Conservation (phyloP, 2,113 vertebrate species). For the Meriones unguiculatus region DNA sequence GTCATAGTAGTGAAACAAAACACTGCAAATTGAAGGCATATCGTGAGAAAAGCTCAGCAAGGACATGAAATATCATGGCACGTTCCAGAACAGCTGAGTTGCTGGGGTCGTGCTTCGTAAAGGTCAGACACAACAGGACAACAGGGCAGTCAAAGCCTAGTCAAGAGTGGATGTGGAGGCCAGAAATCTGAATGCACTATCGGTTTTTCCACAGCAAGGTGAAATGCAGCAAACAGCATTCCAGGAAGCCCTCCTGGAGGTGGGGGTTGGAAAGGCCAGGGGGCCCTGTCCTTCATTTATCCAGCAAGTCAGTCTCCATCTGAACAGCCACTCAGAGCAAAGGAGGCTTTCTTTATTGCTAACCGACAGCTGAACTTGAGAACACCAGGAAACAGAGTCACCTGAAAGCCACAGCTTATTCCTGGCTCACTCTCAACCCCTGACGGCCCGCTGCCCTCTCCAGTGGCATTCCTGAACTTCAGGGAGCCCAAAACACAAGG, state of each 20-base stretch:
- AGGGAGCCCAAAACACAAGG: not conserved
- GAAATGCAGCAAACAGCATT: not conserved
- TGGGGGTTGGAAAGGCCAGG: not conserved
- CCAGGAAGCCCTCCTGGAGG: not conserved
- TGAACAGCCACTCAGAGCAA: not conserved
- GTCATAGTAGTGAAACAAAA: not conserved
- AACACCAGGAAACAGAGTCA: not conserved
- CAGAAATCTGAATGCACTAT: not conserved
- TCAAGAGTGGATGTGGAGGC: not conserved
- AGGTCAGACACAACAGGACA: not conserved
- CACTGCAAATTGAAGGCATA: not conserved
- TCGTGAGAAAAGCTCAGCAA: not conserved
- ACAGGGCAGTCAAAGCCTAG: not conserved
- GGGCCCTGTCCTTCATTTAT: not conserved
- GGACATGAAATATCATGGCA: not conserved
- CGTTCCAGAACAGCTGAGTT: not conserved
- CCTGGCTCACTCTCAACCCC: not conserved
- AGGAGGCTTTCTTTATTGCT: constrained; percentile 4
- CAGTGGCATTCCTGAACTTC: not conserved
- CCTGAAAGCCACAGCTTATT: constrained; percentile 10
- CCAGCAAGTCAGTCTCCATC: not conserved
- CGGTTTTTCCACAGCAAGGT: not conserved
- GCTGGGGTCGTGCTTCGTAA: not conserved
- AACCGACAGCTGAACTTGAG: not conserved
- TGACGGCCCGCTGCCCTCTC: not conserved